Evolutionary conservation across 2,797 vertebrate genomes (phyloP).

Genomic region (Chrysocyon brachyurus): DNA sequence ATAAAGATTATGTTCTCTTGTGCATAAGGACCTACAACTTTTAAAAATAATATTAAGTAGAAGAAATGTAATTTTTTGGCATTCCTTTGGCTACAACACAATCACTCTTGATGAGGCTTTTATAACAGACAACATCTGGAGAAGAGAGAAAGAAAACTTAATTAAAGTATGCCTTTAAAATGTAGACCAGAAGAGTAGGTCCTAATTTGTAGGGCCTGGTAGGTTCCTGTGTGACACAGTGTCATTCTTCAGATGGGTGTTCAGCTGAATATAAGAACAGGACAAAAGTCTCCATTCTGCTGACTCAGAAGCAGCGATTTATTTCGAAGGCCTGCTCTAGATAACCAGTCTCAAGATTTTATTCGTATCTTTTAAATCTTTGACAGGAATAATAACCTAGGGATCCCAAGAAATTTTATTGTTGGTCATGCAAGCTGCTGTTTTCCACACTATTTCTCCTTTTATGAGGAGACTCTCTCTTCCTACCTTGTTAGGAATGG

Average conservation of each 20-base stretch:
- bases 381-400: slow-evolving; percentile 1
- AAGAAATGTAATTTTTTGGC: neutral
- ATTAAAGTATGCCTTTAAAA: neutral
- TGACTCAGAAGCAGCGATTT: neutral
- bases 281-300: neutral
- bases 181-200: neutral
- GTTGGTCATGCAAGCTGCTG: neutral
- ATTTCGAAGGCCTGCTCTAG: neutral
- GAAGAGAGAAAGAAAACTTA: neutral
- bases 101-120: neutral
- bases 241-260: neutral
- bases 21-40: neutral
- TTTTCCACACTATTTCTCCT: neutral
- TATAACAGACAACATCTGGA: neutral
- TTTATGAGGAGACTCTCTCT: neutral
- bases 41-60: neutral
- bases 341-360: neutral
- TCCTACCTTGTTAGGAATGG: neutral
- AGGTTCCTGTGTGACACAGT: neutral
- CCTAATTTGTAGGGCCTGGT: neutral
- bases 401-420: neutral
- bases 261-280: neutral
- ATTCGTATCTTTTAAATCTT: neutral
- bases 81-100: neutral
- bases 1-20: neutral